Base-by-base conservation (phyloP, 2,888 invertebrate genomes). In the Caradrina clavipalpis region DNA sequence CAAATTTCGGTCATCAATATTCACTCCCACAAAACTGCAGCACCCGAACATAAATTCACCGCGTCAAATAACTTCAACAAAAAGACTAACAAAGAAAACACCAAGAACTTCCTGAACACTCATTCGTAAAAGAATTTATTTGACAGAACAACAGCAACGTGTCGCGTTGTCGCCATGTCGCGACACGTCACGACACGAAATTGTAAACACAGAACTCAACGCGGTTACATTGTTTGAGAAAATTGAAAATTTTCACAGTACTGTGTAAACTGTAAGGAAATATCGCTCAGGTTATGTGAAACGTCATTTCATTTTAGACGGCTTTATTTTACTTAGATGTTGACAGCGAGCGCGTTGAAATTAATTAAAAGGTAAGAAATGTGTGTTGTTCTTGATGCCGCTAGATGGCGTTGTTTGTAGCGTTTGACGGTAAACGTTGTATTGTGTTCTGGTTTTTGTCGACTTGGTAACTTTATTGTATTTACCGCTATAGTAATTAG, bases 181-280 rank as follows among this genome's bases (percentile, higher is more conserved):
- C 63, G 67, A 68, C 50, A 60, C 71, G 76, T 84, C 82, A 84
- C 64, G 60, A 56, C 35, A 66, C 76, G 62, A 82, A 81, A 84
- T 80, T 86, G 78, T 86, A 82, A 75, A 68, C 80, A 74, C 76
- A 75, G 21, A 69, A 74, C 61, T 76, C 76, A 68, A 54, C 70
- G 70, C 62, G 76, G 68, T 78, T 77, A 86, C 87, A 88, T 86
- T 89, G 88, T 89, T 86, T 84, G 83, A 74, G 85, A 80, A 86
- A 88, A 89, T 89, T 89, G 88, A 87, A 89, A 87, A 84, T 88
- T 88, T 89, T 86, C 87, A 84, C 85, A 78, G 83, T 64, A 73
- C 77, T 80, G 80, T 83, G 82, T 79, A 81, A 83, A 84, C 78
- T 80, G 80, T 80, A 77, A 83, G 86, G 86, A 87, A 87, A 89